phyloP scores from a whole-genome alignment of 2,888 invertebrate genomes.

The Ophion ellenae region DNA sequence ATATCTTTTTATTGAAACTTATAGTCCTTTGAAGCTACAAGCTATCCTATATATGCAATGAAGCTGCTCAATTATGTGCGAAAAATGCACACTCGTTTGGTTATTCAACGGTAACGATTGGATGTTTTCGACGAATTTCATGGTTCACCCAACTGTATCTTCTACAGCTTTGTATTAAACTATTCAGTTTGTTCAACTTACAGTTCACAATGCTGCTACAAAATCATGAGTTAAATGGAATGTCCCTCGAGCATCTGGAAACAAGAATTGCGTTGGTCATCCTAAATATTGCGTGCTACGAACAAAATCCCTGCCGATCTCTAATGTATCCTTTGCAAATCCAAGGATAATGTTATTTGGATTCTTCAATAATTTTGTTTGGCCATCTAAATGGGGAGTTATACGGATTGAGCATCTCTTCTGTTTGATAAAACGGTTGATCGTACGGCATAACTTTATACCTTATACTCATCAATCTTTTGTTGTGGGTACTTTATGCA shows the following conservation, averaged over 20 bases:
- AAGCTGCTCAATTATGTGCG: constrained; percentile 1
- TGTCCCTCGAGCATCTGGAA: not conserved
- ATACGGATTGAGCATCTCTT: constrained; percentile 6
- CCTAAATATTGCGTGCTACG: not conserved
- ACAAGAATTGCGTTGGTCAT: constrained; percentile 9
- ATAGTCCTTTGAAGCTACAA: not conserved
- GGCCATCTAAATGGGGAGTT: not conserved
- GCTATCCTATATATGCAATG: not conserved
- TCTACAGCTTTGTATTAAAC: not conserved
- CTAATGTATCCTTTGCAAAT: not conserved
- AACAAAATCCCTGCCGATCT: not conserved
- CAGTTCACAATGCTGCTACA: constrained; percentile 2
- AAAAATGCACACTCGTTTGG: not conserved
- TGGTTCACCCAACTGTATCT: constrained; percentile 1
- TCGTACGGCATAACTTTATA: not conserved
- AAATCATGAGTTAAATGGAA: not conserved
- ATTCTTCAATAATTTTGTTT: not conserved
- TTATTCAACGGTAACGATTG: not conserved
- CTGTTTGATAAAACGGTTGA: not conserved
- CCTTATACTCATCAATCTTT: not conserved
- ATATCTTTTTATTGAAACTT: constrained; percentile 7
- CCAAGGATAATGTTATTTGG: not conserved
- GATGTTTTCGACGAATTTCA: not conserved
- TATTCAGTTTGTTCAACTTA: constrained; percentile 1
- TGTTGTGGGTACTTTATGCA: not conserved